Evolutionary conservation across 2,888 invertebrate species (phyloP), one percentile per base, ranked within the genome.

Genomic region (Sturmia bella): DNA sequence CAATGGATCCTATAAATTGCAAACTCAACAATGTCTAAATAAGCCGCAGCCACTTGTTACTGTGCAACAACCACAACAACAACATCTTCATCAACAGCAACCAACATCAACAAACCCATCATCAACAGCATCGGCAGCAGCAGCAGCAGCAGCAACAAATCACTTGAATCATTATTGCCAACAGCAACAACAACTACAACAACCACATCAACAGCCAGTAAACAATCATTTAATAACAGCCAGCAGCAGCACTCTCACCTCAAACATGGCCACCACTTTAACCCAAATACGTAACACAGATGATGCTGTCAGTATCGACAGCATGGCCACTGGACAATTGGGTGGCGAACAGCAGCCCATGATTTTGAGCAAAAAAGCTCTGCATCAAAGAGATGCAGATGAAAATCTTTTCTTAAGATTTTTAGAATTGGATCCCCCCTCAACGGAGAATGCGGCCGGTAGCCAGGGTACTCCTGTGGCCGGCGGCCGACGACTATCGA

Each of bases 371-470:
- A 94, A 90, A 85, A 94, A 93, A 56, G 93, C 93, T 0, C 88
- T 93, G 50, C 91, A 91, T 59, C 94, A 94, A 85, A 91, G 93
- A 3, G 94, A 94, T 86, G 95, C 95, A 11, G 95, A 95, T 86
- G 95, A 95, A 89, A 94, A 95, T 89, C 90, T 95, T 61, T 95
- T 95, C 89, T 91, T 95, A 63, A 91, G 95, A 76, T 96, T 96
- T 89, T 91, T 97, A 87, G 96, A 96, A 90, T 92, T 97, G 85
- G 96, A 96, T 90, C 96, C 96, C 0, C 93, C 93, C 2, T 80
- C 85, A 57, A 91, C 92, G 6, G 95, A 95, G 80, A 94, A 32
- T 32, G 32, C 92, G n/a, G 73, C 66, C 79, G 68, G 6, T 21
- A 59, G 5, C 19, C 59, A 32, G 45, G 77, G 72, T 52, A 73